Evolutionary conservation across 2,113 vertebrate genomes (phyloP), one percentile per base, ranked within the genome.

Genomic region (Amblyopsis rosae): DNA sequence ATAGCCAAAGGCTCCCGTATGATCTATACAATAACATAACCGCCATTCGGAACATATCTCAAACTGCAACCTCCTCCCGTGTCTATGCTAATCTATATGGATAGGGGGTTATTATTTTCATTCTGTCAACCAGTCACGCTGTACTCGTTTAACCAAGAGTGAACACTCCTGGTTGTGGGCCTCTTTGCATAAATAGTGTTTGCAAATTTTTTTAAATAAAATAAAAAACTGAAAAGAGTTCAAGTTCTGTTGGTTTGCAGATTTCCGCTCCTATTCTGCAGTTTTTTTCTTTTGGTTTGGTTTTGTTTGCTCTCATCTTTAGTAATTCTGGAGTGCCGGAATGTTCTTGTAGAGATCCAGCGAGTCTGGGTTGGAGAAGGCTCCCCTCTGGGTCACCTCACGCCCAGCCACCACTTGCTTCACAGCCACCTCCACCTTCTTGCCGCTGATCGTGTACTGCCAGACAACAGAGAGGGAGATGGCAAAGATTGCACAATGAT

Each of bases 371-470:
- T 99, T 99, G 61, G 94, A 98, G 90, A 99, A 98, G 1, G 95
- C 93, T 7, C 95, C 94, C 0, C 93, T 92, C 47, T 98, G 94
- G 3, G 90, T 85, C 59, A 98, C 95, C 5, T 94, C 89, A 61
- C 92, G 94, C 4, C 97, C 96, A 0, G 97, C 95, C 9, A 99
- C 90, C 75, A 98, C 84, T 87, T 98, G 95, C 69, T 98, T 98
- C 81, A 99, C 96, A 0, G 98, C 97, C 75, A 98, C 95, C 83
- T 99, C 97, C 73, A 99, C 96, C 73, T 99, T 99, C 86, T 99
- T 99, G 5, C 98, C 97, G 1, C 94, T 99, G 85, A 97, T 91
- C 0, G 96, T 98, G 65, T 98, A 98, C 96, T 98, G 90, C 59
- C 67, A 56, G 19, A 50, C 35, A 33, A 65, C 0, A 11, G 56